Conservation (phyloP, 1,140 invertebrate genomes). For the Scaptodrosophila lebanonensis region DNA sequence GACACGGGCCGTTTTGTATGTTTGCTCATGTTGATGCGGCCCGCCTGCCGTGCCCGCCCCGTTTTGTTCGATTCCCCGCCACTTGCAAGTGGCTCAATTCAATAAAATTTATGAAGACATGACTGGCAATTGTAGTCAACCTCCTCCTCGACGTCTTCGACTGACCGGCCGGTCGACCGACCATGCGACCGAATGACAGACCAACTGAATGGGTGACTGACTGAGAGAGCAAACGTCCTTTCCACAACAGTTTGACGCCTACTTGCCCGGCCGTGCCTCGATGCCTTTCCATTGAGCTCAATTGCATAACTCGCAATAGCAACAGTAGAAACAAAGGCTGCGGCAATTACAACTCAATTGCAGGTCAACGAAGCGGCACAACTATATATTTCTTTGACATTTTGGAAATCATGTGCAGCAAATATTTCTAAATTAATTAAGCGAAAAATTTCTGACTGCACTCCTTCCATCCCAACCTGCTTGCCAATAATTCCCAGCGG, state of each 20-base stretch:
- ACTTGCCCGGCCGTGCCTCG: too few species aligned
- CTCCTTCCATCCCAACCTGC: conserved; percentile 10
- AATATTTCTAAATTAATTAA: conserved; percentile 71
- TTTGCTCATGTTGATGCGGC: conserved; percentile 59
- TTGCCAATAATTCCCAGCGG: conserved; percentile 46
- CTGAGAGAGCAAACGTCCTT: conserved; percentile 28
- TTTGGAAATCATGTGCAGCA: conserved; percentile 28
- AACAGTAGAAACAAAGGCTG: conserved; percentile 6
- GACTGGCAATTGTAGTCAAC: conserved; percentile 67
- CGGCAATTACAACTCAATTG: conserved; percentile 74
- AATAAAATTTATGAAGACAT: conserved; percentile 76
- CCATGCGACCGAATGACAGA: neutral
- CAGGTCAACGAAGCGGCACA: conserved; percentile 16
- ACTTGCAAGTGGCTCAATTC: conserved; percentile 46
- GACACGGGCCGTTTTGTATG: conserved; percentile 56
- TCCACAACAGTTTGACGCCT: conserved; percentile 49
- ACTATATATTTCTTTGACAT: conserved; percentile 35
- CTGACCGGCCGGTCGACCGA: neutral
- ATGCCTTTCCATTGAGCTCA: conserved; percentile 7
- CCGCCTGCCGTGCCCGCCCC: neutral
- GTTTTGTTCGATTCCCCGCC: neutral
- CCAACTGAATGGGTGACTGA: conserved; percentile 33
- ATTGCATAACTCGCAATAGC: conserved; percentile 24
- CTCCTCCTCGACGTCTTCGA: conserved; percentile 25
- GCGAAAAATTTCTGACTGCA: conserved; percentile 62